Base-by-base conservation (phyloP, 2,888 invertebrate species). In the Pyrrhosoma nymphula region DNA sequence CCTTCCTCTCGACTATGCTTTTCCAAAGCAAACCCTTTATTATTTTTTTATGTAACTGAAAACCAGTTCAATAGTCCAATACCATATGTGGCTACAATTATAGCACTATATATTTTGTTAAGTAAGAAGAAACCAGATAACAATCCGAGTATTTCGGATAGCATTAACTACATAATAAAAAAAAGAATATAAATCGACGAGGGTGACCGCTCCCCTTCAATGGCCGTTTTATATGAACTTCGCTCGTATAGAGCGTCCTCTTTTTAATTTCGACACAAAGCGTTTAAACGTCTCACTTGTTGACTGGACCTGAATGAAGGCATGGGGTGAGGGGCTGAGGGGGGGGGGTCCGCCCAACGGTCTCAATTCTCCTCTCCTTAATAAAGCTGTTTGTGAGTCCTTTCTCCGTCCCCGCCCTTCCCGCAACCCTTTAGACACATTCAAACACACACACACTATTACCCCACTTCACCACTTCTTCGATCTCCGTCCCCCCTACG, bases 281-380 rank as follows among this genome's bases (percentile, higher is more conserved):
- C 82, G 82, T 82, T 82, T 82, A 26, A 47, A 82, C 35, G 82
- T 82, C 82, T 82, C 82, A 82, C 82, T 82, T 82, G 82, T 82
- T 82, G 82, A 35, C 35, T 82, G 82, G 82, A 35, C 14, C n/a
- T 1, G 82, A 35, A 82, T 82, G 82, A 82, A 82, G 35, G 35
- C 35, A 35, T 3, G 35, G 82, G 16, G 35, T n/a, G n/a, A n/a
- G n/a, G n/a, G n/a, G n/a, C n/a, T n/a, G n/a, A n/a, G n/a, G 47
- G 47, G 4, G 47, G 47, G 8, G 47, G 8, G 47, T 47, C 47
- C 47, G 14, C 35, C 2, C 14, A 0, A 26, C 82, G 82, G 35
- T 35, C 82, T 82, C 82, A 82, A 82, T 30, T 82, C 35, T 82
- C 82, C 47, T 82, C n/a, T 35, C 82, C 82, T 82, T 82, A 82